A percentile compares a stretch with the other conserved stretches of the same genome.
Evolutionary conservation across 2,113 vertebrate genomes (phyloP).

Genomic region (Heterotis niloticus): DNA sequence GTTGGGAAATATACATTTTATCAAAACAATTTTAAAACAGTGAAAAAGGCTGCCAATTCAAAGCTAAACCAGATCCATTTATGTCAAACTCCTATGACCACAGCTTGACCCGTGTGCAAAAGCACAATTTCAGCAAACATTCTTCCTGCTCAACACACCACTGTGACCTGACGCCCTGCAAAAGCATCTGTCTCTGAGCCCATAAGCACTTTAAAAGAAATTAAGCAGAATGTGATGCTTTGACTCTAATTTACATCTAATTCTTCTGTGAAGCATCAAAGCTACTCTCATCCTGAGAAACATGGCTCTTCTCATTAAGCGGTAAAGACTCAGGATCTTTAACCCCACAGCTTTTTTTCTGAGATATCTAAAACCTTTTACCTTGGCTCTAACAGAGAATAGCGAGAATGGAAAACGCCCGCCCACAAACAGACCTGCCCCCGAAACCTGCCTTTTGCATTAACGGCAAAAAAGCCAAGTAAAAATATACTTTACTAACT

Average conservation of each 20-base stretch:
- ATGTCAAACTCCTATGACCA: not conserved
- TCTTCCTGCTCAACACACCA: not conserved
- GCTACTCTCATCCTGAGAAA: not conserved
- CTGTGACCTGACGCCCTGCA: not conserved
- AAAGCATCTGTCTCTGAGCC: not conserved
- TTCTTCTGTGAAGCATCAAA: not conserved
- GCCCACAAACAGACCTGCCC: not conserved
- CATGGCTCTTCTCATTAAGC: slow-evolving; percentile 11
- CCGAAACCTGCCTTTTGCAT: not conserved
- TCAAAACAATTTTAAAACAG: not conserved
- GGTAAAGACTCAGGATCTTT: not conserved
- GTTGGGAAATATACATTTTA: not conserved
- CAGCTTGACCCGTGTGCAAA: not conserved
- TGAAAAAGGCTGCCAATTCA: not conserved
- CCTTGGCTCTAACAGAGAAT: slow-evolving; percentile 2
- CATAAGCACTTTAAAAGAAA: not conserved
- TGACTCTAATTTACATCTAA: not conserved
- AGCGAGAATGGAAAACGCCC: slow-evolving; percentile 2
- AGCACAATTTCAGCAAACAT: not conserved
- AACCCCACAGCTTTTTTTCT: slow-evolving; percentile 1
- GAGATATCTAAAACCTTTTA: not conserved
- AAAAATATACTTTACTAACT: slow-evolving; percentile 1
- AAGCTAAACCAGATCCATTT: not conserved
- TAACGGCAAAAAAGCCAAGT: not conserved
- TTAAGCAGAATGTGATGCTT: slow-evolving; percentile 19